A percentile compares a stretch with the other conserved stretches of the same genome.
Conservation (phyloP, 2,113 vertebrate genomes). For the Pluvialis apricaria region DNA sequence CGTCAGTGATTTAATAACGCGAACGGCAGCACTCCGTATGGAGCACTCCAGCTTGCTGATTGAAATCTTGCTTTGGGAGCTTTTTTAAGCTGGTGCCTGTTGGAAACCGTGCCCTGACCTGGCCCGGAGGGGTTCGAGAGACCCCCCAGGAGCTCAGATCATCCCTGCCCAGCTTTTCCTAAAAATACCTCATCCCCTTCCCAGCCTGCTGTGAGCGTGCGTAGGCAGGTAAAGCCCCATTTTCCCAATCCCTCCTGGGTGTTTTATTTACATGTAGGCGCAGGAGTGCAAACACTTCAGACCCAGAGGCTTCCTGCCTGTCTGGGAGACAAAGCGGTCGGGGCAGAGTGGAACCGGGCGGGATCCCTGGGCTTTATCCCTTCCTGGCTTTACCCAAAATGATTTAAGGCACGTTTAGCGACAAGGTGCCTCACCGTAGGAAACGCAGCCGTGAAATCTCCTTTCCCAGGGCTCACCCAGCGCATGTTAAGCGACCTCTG, state of each 20-base stretch:
- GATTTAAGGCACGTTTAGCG: not conserved
- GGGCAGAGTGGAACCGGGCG: not conserved
- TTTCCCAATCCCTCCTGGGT: not conserved
- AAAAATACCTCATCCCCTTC: not conserved
- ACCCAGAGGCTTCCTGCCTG: not conserved
- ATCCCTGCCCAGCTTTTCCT: not conserved
- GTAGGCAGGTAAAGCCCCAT: not conserved
- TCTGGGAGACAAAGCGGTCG: not conserved
- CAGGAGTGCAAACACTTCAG: not conserved
- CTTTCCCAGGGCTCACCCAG: not conserved
- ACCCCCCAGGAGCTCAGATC: not conserved
- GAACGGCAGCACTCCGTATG: not conserved
- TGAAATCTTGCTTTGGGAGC: not conserved
- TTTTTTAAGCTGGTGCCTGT: not conserved
- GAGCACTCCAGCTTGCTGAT: not conserved
- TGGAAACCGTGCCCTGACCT: not conserved
- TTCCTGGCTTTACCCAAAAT: fast-evolving
- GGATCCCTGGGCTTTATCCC: fast-evolving
- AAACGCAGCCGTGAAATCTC: fast-evolving
- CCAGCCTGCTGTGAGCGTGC: not conserved
- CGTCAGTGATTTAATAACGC: not conserved
- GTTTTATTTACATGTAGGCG: not conserved
- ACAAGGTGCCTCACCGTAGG: not conserved
- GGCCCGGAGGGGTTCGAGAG: not conserved
- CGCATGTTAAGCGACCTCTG: not conserved